Conservation (phyloP, 2,888 invertebrate genomes). For the Andrena minutula region DNA sequence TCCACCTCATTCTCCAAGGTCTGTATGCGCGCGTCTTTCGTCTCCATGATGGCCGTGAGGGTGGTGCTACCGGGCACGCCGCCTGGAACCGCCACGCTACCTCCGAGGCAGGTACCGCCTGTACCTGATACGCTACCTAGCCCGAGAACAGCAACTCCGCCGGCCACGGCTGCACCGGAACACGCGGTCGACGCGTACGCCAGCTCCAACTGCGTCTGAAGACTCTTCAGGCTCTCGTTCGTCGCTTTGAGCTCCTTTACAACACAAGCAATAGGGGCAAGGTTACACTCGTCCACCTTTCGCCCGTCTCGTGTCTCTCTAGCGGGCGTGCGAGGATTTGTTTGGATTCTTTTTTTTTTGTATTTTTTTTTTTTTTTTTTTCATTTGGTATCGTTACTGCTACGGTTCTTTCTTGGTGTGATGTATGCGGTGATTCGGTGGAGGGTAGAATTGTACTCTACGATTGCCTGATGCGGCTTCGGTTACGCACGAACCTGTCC, state of each 20-base stretch:
- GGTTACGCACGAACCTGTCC: conserved; percentile 71
- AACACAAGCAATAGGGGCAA: conserved; percentile 82
- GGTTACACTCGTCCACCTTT: conserved; percentile 69
- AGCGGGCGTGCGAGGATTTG: conserved; percentile 59
- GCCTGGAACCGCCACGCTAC: conserved; percentile 83
- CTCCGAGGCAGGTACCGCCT: conserved; percentile 79
- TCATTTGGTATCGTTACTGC: conserved; percentile 31
- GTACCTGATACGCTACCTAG: conserved; percentile 74
- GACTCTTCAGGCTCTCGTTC: conserved; percentile 93
- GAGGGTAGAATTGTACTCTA: conserved; percentile 64
- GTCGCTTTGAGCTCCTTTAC: conserved; percentile 93
- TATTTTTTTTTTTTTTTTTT: conserved; percentile 13
- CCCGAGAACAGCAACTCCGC: conserved; percentile 71
- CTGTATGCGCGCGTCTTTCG: conserved; percentile 94
- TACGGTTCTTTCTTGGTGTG: conserved; percentile 60
- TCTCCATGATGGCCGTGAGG: conserved; percentile 92
- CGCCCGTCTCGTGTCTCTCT: conserved; percentile 55
- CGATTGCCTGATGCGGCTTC: conserved; percentile 65
- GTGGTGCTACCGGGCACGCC: conserved; percentile 88
- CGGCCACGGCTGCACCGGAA: conserved; percentile 81
- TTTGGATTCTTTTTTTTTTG: conserved; percentile 31
- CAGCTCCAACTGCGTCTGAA: conserved; percentile 92
- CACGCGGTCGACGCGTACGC: conserved; percentile 88
- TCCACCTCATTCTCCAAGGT: conserved; percentile 94
- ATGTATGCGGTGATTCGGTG: conserved; percentile 68